Evolutionary conservation across 2,113 vertebrate species (phyloP).

Genomic region (Lepisosteus oculatus): DNA sequence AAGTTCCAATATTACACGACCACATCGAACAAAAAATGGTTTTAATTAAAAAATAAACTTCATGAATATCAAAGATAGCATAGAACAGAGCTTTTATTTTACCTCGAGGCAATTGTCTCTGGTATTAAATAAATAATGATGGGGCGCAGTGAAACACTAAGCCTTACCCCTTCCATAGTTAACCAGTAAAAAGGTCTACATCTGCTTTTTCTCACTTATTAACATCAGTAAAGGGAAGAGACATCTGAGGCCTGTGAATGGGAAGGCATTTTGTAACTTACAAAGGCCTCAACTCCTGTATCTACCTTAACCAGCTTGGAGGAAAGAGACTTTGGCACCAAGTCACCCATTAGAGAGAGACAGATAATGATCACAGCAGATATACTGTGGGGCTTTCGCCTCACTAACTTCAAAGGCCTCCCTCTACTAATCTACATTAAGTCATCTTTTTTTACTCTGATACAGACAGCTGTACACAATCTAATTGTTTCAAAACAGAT

Average conservation of each 20-base stretch:
- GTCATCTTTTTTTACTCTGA: slow-evolving; percentile 68
- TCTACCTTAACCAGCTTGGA: slow-evolving; percentile 67
- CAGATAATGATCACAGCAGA: slow-evolving; percentile 74
- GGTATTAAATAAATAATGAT: slow-evolving; percentile 57
- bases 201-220: slow-evolving; percentile 80
- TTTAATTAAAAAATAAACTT: not conserved
- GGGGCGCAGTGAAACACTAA: slow-evolving; percentile 36
- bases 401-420: slow-evolving; percentile 69
- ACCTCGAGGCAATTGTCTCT: slow-evolving; percentile 36
- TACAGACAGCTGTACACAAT: slow-evolving; percentile 75
- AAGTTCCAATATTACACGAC: too few relatives aligned
- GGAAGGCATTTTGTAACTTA: slow-evolving; percentile 70
- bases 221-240: slow-evolving; percentile 72
- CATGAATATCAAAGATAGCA: not conserved
- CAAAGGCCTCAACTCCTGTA: slow-evolving; percentile 67
- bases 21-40: too few relatives aligned
- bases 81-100: slow-evolving; percentile 16
- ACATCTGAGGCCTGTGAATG: slow-evolving; percentile 70
- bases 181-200: slow-evolving; percentile 59
- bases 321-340: slow-evolving; percentile 69
- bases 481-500: slow-evolving; percentile 79
- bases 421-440: slow-evolving; percentile 68
- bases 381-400: slow-evolving; percentile 63
- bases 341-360: slow-evolving; percentile 67
- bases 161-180: slow-evolving; percentile 58